A percentile compares a stretch with the other conserved stretches of the same genome.
Conservation (phyloP, 2,797 vertebrate genomes). For the Cossypha niveicapilla region DNA sequence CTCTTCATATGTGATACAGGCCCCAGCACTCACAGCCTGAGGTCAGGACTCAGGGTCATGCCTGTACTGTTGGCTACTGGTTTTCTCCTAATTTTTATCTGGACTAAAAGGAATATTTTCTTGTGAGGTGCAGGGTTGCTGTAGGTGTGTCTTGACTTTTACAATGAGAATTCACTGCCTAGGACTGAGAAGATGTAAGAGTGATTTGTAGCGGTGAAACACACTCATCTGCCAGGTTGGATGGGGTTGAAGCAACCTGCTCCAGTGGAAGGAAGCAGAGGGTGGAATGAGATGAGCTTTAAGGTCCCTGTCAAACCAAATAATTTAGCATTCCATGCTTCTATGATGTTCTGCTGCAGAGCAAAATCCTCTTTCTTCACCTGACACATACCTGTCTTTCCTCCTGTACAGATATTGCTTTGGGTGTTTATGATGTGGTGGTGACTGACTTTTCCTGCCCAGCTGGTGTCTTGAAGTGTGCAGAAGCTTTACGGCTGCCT, state of each 20-base stretch:
- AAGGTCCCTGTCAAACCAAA: neutral
- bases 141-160: neutral
- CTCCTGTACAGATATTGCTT: slow-evolving; percentile 79
- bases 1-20: neutral
- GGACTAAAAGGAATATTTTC: neutral
- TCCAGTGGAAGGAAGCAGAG: neutral
- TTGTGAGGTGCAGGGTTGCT: neutral
- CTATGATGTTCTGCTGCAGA: neutral
- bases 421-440: slow-evolving; percentile 87
- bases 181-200: neutral
- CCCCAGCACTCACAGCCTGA: neutral
- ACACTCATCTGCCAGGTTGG: neutral
- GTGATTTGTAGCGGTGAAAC: neutral
- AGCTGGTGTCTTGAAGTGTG: slow-evolving; percentile 79
- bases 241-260: neutral
- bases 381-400: slow-evolving; percentile 12
- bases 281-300: neutral
- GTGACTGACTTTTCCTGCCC: slow-evolving; percentile 86
- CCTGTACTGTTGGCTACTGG: neutral
- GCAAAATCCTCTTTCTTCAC: neutral
- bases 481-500: slow-evolving; percentile 80
- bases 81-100: neutral
- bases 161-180: neutral
- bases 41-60: neutral
- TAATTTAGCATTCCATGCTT: neutral